Evolutionary conservation across 2,888 invertebrate genomes (phyloP).

Genomic region (Sepiola atlantica): DNA sequence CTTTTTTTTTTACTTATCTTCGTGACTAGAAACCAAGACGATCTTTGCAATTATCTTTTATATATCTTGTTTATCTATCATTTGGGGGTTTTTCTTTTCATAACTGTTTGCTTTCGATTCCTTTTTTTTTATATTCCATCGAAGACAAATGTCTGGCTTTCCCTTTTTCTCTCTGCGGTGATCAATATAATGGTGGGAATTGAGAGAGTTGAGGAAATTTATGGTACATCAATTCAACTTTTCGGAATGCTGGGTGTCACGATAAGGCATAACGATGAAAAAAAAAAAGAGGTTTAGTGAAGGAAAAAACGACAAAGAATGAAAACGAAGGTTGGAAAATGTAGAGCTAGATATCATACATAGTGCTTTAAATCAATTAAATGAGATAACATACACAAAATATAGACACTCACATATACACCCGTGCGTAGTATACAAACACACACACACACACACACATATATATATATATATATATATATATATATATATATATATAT

Average conservation of each 20-base stretch:
- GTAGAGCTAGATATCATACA: neutral
- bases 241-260: constrained; percentile 19
- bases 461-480: neutral
- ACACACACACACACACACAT: neutral
- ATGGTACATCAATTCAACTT: constrained; percentile 32
- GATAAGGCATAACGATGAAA: constrained; percentile 19
- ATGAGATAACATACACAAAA: neutral
- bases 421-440: neutral
- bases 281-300: neutral
- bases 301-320: neutral
- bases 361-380: neutral
- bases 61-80: neutral
- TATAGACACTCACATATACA: no score
- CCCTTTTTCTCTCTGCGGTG: neutral
- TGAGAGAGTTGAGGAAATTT: neutral
- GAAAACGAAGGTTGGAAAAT: neutral
- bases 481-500: no score
- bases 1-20: neutral
- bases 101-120: neutral
- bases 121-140: neutral
- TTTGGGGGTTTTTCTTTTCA: neutral
- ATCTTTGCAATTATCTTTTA: neutral
- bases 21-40: neutral
- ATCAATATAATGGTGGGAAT: neutral
- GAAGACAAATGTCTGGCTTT: constrained; percentile 32